Base-by-base conservation (phyloP, 1,140 invertebrate genomes). In the Planococcus citri region DNA sequence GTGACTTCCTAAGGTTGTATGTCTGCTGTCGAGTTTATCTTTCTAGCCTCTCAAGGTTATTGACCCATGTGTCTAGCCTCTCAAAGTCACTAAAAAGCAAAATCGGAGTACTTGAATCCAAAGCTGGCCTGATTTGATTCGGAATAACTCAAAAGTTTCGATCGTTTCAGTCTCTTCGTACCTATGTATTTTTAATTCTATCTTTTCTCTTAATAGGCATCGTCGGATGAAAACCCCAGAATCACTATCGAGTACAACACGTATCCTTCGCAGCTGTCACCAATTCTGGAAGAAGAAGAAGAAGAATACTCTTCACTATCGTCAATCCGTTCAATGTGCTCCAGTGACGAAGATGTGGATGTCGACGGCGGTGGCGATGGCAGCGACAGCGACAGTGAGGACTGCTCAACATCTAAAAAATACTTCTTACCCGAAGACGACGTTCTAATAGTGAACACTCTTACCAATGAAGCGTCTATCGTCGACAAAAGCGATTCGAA, bases 241-340 rank as follows among this genome's bases (percentile, higher is more conserved):
- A 71, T 73, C 57, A 41, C 72, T 1, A 73, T 73, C 37, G 70
- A 74, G 29, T 73, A 74, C 22, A 71, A 72, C 25, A 72, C 58
- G 25, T 75, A 73, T 68, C 73, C 75, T 25, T 71, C 81, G 9
- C 83, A 82, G 3, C 74, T 87, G 14, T 85, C 84, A 72, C 85
- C 85, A 3, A 87, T 86, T 60, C 76, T 84, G n/a, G 85, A 87
- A 74, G 85, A 86, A 76, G 69, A 74, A 21, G n/a, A n/a, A n/a
- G 77, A 78, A 71, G 74, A 75, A 25, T 64, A 27, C 60, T 64
- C 60, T 4, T 64, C 25, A 4, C 9, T 27, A 9, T 64, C 60
- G 25, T 64, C 60, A 4, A 14, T 64, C 1, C 25, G 22, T 10
- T 64, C 60, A 17, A 24, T 58, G 51, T 58, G 17, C 51, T 58